Base-by-base conservation (phyloP, 2,113 vertebrate genomes). In the Campylomormyrus tamandua region DNA sequence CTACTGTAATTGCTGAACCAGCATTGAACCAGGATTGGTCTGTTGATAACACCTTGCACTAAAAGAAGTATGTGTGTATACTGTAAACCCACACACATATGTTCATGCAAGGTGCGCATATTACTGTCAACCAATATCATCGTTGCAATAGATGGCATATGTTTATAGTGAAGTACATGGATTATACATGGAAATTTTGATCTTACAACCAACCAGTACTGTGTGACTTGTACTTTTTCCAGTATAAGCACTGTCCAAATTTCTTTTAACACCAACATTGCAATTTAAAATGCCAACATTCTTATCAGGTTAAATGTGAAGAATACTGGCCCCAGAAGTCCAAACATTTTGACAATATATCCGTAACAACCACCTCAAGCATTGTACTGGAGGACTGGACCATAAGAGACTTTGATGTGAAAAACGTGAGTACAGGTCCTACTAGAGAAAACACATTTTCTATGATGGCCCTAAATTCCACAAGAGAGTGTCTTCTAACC, bases 261-360 rank as follows among this genome's bases (percentile, higher is more conserved):
- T 11, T 11, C 9, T 66, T 66, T 66, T 27, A 27, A 66, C 27
- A 3, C n/a, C n/a, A 66, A 27, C 58, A 66, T 66, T 27, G 24
- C 27, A 11, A 27, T 70, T 31, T 70, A 27, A 70, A 13, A 27
- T 70, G 62, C n/a, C 62, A 80, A 80, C 87, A 24, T 90, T 52
- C 27, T 66, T 90, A 86, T 7, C 52, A 99, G 98, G 96, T 98
- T 21, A 99, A 99, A 95, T 99, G 98, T 95, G 98, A 99, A 91
- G 96, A 98, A 87, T 99, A 99, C 93, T 99, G 98, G 98, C 95
- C 96, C 52, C 92, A 95, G 66, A 92, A 96, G n/a, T 89, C 93
- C 13, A 97, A 95, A 92, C 94, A 92, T 91, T 98, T 95, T 19
- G 95, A 95, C 58, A 96, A 97, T 89, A 93, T 98, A 89, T 94